Percentiles rank a stretch among this genome's conserved stretches.
Evolutionary conservation across 2,888 invertebrate species (phyloP).

Genomic region (Hirtodrosophila alboralis): DNA sequence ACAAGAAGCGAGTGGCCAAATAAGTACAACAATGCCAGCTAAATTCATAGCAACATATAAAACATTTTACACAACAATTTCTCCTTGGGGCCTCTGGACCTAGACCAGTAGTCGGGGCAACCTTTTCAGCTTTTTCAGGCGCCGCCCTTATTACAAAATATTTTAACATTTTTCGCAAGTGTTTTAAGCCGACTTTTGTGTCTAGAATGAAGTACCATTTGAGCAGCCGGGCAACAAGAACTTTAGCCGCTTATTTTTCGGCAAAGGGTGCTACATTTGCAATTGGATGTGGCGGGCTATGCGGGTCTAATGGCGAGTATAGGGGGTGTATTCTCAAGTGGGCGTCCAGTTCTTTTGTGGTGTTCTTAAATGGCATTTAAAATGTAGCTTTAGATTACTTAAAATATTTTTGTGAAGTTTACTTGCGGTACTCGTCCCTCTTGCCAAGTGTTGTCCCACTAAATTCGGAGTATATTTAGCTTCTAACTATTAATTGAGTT

Average conservation of each 20-base stretch:
- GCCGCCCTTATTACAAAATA: slow-evolving; percentile 73
- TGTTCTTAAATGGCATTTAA: slow-evolving; percentile 72
- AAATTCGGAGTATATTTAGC: slow-evolving; percentile 7
- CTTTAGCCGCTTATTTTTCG: slow-evolving; percentile 51
- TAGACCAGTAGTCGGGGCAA: slow-evolving; percentile 36
- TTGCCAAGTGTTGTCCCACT: background rate
- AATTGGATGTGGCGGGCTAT: slow-evolving; percentile 3
- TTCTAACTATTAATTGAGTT: slow-evolving; percentile 3
- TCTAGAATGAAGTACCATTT: slow-evolving; percentile 74
- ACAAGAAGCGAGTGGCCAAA: slow-evolving; percentile 27
- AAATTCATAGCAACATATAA: slow-evolving; percentile 78
- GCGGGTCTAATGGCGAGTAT: too few relatives aligned
- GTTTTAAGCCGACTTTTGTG: slow-evolving; percentile 79
- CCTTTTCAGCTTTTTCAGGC: slow-evolving; percentile 71
- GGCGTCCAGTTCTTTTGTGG: slow-evolving; percentile 68
- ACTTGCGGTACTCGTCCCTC: slow-evolving; percentile 1
- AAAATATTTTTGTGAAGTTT: slow-evolving; percentile 43
- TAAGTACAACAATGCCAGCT: slow-evolving; percentile 56
- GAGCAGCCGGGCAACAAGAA: slow-evolving; percentile 45
- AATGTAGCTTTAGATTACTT: slow-evolving; percentile 68
- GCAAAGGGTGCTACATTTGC: slow-evolving; percentile 46
- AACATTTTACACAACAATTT: slow-evolving; percentile 75
- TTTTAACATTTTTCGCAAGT: slow-evolving; percentile 79
- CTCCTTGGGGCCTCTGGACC: slow-evolving; percentile 29
- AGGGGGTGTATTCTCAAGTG: slow-evolving; percentile 35